Conservation (phyloP, 2,797 vertebrate species). For the Lateolabrax maculatus region DNA sequence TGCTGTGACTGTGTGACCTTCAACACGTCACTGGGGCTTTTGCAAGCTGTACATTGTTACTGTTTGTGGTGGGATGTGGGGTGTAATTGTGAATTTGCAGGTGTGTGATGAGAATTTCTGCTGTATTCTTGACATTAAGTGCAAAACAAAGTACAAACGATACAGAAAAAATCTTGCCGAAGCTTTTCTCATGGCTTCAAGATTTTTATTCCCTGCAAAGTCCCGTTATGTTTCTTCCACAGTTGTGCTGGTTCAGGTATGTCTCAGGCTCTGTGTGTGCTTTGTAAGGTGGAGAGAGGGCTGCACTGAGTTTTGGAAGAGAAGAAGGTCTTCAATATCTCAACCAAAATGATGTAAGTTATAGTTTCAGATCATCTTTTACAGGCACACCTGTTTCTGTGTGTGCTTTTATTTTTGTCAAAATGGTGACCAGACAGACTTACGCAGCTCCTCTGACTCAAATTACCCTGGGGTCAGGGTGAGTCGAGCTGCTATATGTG, state of each 20-base stretch:
- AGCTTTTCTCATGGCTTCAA: background rate
- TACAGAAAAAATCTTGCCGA: background rate
- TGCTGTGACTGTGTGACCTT: constrained; percentile 18
- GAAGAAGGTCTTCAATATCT: background rate
- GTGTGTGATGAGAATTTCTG: background rate
- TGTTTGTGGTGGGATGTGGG: background rate
- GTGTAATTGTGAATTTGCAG: background rate
- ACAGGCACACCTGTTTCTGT: constrained; percentile 33
- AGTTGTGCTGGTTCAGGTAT: background rate
- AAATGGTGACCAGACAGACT: constrained; percentile 62
- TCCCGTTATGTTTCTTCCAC: background rate
- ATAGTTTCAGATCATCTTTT: constrained; percentile 39
- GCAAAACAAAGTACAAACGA: background rate
- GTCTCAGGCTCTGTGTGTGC: constrained; percentile 5
- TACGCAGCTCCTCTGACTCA: constrained; percentile 50
- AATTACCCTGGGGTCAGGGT: constrained; percentile 63
- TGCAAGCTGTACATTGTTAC: constrained; percentile 10
- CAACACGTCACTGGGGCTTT: background rate
- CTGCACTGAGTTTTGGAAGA: constrained; percentile 19
- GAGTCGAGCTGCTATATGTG: constrained; percentile 47
- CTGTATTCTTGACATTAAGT: background rate
- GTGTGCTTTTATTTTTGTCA: constrained; percentile 13
- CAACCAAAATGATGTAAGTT: constrained; percentile 13
- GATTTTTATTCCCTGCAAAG: background rate
- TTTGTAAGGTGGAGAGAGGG: constrained; percentile 18